phyloP scores from a whole-genome alignment of 2,113 vertebrate species.

The Capreolus pygargus region DNA sequence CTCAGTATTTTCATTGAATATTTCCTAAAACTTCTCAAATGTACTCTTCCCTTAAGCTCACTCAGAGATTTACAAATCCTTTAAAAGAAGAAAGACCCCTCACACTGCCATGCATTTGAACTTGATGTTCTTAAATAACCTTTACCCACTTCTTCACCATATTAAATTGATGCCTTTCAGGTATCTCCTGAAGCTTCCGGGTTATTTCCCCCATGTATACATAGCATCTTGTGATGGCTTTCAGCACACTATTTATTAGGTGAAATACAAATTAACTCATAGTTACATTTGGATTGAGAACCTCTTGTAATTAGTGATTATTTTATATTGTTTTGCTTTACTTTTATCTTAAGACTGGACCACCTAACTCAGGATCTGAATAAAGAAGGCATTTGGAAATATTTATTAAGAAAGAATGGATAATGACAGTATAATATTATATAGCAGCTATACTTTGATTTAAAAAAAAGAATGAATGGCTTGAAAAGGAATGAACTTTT shows the following conservation, averaged over 20 bases:
- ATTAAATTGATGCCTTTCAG: neutral
- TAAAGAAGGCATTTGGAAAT: neutral
- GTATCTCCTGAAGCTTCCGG: neutral
- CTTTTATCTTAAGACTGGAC: neutral
- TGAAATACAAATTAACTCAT: neutral
- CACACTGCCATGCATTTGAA: neutral
- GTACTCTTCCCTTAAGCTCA: neutral
- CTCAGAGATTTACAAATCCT: neutral
- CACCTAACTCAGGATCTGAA: neutral
- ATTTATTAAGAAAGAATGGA: neutral
- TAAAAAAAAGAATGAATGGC: neutral
- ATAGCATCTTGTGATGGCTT: neutral
- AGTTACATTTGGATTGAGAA: neutral
- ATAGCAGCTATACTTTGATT: neutral
- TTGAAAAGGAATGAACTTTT: neutral
- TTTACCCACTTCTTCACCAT: neutral
- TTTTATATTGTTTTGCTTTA: neutral
- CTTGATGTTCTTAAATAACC: neutral
- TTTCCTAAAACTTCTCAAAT: neutral
- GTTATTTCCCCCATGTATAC: neutral
- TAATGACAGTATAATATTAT: neutral
- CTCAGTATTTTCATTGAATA: neutral
- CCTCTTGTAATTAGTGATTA: neutral
- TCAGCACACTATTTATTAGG: neutral
- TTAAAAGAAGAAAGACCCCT: neutral